Percentiles rank a stretch among this genome's conserved stretches.
phyloP scores from a whole-genome alignment of 92 coral and sea anemone species.

The Heteractis magnifica region DNA sequence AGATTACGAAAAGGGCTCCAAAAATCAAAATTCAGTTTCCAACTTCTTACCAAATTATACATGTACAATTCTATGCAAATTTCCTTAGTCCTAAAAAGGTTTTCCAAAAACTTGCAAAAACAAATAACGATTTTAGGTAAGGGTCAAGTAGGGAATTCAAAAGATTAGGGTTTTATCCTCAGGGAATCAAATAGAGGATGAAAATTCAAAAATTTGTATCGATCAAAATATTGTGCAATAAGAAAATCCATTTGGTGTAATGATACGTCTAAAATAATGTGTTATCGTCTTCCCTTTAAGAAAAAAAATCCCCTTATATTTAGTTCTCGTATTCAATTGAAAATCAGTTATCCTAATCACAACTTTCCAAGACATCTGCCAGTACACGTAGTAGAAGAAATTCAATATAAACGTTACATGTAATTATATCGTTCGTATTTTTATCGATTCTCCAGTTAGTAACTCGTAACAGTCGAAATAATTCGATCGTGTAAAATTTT shows the following conservation, averaged over 20 bases:
- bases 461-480: slow-evolving; percentile 1
- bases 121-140: neutral
- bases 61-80: neutral
- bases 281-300: neutral
- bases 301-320: neutral
- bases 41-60: neutral
- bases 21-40: neutral
- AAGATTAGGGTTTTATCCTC: neutral
- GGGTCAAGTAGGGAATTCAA: neutral
- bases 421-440: neutral
- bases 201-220: too few species aligned
- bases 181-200: too few species aligned
- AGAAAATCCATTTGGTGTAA: too few species aligned
- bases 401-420: neutral
- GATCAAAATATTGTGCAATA: too few species aligned
- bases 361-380: neutral
- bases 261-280: too few species aligned
- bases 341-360: neutral
- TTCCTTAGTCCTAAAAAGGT: neutral
- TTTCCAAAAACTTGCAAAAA: neutral
- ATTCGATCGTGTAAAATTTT: neutral
- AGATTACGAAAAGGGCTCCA: too few species aligned
- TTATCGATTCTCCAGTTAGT: neutral
- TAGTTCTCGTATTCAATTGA: neutral
- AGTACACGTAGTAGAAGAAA: neutral